A percentile compares a stretch with the other conserved stretches of the same genome.
These are phyloP conservation scores for Acyrthosiphon pisum DNA, from an alignment of 1,140 invertebrate species.

Conservation along the genomic window DNA sequence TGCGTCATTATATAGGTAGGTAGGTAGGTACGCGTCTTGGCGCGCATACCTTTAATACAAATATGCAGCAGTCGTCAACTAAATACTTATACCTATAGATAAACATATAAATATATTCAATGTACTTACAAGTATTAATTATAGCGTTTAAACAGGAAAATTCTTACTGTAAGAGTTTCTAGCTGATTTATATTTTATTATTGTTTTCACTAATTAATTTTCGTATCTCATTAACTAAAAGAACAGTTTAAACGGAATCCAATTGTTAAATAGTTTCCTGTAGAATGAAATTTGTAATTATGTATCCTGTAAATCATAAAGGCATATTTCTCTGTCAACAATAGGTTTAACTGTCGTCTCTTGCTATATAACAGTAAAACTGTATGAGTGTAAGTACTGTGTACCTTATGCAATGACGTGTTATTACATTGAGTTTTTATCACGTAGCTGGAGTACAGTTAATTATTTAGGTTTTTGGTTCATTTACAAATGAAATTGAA, in stretches of 20 bases:
- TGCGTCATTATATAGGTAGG: not conserved
- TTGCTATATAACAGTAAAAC: not conserved
- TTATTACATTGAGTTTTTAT: not conserved
- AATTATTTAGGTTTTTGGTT: not conserved
- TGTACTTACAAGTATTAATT: not conserved
- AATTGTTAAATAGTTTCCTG: not conserved
- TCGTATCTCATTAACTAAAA: not conserved
- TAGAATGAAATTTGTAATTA: not conserved
- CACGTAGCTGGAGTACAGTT: not conserved
- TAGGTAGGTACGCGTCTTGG: no score
- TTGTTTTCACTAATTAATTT: not conserved
- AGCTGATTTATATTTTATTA: not conserved
- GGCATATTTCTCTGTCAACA: no score
- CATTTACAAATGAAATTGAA: not conserved
- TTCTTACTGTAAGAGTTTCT: not conserved
- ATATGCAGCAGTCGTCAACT: not conserved
- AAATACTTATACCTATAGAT: not conserved
- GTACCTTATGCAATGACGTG: not conserved
- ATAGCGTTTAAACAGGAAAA: not conserved
- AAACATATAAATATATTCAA: not conserved
- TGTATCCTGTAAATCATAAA: no score
- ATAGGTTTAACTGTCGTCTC: no score
- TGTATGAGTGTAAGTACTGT: not conserved
- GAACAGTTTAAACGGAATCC: not conserved
- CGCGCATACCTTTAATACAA: not conserved